Conservation (phyloP, 2,888 invertebrate genomes). For the Polydrusus tereticollis region DNA sequence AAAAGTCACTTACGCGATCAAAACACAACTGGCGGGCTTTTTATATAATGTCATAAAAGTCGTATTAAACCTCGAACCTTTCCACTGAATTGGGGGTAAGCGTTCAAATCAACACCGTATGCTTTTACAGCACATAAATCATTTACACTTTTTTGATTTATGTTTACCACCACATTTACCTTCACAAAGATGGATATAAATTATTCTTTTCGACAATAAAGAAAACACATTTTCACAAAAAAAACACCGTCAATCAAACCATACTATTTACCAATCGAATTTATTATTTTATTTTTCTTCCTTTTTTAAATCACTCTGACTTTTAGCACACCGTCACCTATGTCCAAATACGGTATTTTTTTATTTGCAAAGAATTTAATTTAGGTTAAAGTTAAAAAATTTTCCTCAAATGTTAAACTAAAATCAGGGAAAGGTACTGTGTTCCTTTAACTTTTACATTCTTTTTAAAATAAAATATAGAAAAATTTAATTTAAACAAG, state of each 20-base stretch:
- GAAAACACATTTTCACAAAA: slow-evolving; percentile 4
- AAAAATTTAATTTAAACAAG: no score
- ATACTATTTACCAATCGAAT: slow-evolving; percentile 10
- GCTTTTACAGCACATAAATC: not conserved
- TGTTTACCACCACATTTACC: not conserved
- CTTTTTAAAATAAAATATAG: no score
- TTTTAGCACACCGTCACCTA: not conserved
- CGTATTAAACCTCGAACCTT: no score
- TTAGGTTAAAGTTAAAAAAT: no score
- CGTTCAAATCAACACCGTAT: not conserved
- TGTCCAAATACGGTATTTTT: not conserved
- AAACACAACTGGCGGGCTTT: no score
- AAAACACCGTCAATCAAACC: not conserved
- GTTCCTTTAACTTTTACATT: no score
- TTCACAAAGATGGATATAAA: not conserved
- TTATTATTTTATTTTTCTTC: not conserved
- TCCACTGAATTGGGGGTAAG: no score
- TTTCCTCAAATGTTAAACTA: no score
- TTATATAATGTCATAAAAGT: not conserved
- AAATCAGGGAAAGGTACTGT: no score
- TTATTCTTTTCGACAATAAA: not conserved
- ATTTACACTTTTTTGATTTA: not conserved
- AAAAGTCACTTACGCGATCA: no score
- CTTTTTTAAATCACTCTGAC: slow-evolving; percentile 3
- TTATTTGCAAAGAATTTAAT: no score